Conservation (phyloP, 2,797 vertebrate species). For the Ctenopoma kingsleyae region DNA sequence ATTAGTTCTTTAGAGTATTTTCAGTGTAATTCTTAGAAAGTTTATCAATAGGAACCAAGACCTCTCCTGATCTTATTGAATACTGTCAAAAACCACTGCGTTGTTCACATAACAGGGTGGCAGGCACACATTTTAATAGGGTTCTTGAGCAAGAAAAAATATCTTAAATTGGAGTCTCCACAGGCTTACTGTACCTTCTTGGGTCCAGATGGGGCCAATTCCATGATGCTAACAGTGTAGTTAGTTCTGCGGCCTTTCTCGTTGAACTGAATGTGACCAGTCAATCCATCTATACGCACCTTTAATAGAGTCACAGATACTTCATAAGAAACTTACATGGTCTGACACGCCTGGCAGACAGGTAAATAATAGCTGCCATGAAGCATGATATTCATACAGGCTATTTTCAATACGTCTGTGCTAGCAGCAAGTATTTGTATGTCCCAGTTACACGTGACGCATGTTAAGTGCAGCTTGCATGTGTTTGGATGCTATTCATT, state of each 20-base stretch:
- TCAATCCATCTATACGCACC: slow-evolving; percentile 95
- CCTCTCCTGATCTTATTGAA: slow-evolving; percentile 4
- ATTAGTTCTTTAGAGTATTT: background rate
- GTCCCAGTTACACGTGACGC: slow-evolving; percentile 6
- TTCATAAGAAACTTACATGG: slow-evolving; percentile 5
- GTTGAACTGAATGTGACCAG: slow-evolving; percentile 98
- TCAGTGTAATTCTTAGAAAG: background rate
- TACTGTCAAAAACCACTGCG: background rate
- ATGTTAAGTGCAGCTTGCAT: slow-evolving; percentile 27
- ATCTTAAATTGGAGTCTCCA: background rate
- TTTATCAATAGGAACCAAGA: background rate
- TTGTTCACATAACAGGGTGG: slow-evolving; percentile 1
- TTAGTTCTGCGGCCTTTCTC: slow-evolving; percentile 97
- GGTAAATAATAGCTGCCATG: slow-evolving; percentile 21
- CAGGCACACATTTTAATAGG: background rate
- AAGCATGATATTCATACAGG: slow-evolving; percentile 8
- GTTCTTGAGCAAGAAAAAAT: slow-evolving; percentile 6
- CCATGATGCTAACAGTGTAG: slow-evolving; percentile 95
- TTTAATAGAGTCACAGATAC: slow-evolving; percentile 66
- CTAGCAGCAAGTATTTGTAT: slow-evolving; percentile 17
- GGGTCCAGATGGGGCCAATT: slow-evolving; percentile 93
- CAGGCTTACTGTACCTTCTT: slow-evolving; percentile 88
- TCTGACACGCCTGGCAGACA: background rate
- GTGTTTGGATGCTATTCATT: slow-evolving; percentile 48
- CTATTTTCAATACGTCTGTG: slow-evolving; percentile 6